A percentile compares a stretch with the other conserved stretches of the same genome.
Conservation (phyloP, 2,888 invertebrate species). For the Cryptops parisi region DNA sequence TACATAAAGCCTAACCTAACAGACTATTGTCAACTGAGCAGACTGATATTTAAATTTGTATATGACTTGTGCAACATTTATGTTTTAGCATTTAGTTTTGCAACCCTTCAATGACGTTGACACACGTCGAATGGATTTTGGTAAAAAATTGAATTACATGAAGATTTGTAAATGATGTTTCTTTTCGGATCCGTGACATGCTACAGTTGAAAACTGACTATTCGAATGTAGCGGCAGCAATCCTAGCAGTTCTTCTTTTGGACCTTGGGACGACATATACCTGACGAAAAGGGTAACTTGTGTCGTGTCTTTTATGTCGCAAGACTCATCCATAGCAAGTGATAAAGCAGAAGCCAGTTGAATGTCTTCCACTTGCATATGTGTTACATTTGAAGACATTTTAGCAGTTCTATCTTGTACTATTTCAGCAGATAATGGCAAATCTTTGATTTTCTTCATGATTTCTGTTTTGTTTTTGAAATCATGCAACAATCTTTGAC, state of each 20-base stretch:
- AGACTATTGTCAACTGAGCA: too few species aligned
- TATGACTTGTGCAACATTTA: too few species aligned
- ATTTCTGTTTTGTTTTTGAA: slow-evolving; percentile 2
- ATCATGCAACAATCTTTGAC: slow-evolving; percentile 2
- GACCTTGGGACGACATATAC: slow-evolving; percentile 1
- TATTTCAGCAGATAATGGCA: slow-evolving; percentile 4
- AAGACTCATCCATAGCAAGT: slow-evolving; percentile 1
- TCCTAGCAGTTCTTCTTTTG: slow-evolving; percentile 9
- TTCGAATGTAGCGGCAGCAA: slow-evolving; percentile 7
- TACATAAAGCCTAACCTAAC: too few species aligned
- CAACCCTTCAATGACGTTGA: too few species aligned
- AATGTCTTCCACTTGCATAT: slow-evolving; percentile 2
- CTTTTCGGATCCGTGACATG: neutral
- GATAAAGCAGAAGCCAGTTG: neutral
- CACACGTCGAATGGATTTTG: too few species aligned
- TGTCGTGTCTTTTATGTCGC: neutral
- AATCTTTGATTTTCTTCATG: neutral
- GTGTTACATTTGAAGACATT: slow-evolving; percentile 14
- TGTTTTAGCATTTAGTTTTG: too few species aligned
- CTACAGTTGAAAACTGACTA: too few species aligned
- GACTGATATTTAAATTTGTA: too few species aligned
- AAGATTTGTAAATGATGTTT: neutral
- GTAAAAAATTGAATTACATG: too few species aligned
- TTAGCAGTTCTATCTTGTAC: slow-evolving; percentile 4
- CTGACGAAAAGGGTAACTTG: neutral